Evolutionary conservation across 2,888 invertebrate species (phyloP), one percentile per base, ranked within the genome.

Genomic region (Tinea pellionella): DNA sequence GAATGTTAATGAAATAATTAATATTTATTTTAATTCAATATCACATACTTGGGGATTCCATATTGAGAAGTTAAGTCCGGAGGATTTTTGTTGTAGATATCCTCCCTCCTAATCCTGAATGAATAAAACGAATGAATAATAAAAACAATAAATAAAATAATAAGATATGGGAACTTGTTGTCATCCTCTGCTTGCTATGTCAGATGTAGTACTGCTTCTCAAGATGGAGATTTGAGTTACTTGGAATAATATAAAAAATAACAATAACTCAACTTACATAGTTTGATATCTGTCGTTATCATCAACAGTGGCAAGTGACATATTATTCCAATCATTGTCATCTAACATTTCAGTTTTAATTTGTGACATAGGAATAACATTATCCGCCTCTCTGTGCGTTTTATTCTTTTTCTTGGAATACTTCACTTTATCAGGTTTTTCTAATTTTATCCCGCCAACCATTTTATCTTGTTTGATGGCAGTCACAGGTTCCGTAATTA

Each of bases 261-360:
- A 9, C n/a, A 37, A 37, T 37, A 37, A 68, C 62, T 61, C 64
- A 66, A 74, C 81, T 77, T 71, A 88, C 89, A 88, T 79, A 41
- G 79, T 66, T 66, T 80, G 86, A 68, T 81, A 83, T 24, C 78
- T 78, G 63, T 78, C 77, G 1, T 78, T 66, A 65, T 78, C 78
- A 61, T 80, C 80, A 4, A 88, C 73, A 12, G 85, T 86, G 16
- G 88, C 88, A 55, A 88, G 69, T 47, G 80, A 74, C 88, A 87
- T 53, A 18, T 18, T 88, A 62, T 83, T 83, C 85, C 84, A 86
- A 65, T 87, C 86, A 63, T 81, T 71, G 62, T 85, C 85, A 68
- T 88, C 88, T 63, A 83, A 83, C 4, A 88, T 70, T 69, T 88
- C 88, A 62, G 88, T 85, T 74, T 88, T 88, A 42, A 88, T 88